A percentile compares a stretch with the other conserved stretches of the same genome.
Conservation (phyloP, 2,888 invertebrate genomes). For the Podabrus alpinus region DNA sequence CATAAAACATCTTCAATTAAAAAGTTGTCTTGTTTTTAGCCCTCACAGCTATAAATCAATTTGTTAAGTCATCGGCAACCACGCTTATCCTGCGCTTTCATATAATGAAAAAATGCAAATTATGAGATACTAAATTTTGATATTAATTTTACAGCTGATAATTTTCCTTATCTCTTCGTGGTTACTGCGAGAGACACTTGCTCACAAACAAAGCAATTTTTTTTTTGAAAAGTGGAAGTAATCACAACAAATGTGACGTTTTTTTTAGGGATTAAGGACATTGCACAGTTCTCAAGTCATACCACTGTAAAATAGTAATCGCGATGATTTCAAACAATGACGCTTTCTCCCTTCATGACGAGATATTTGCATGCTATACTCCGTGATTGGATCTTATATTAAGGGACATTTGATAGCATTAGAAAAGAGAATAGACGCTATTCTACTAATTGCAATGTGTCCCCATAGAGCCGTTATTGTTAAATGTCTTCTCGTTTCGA, state of each 20-base stretch:
- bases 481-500: conserved; percentile 31
- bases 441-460: conserved; percentile 37
- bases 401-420: conserved; percentile 38
- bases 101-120: conserved; percentile 25
- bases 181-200: background rate
- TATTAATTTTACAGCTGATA: background rate
- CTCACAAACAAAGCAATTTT: background rate
- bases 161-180: background rate
- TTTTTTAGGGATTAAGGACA: background rate
- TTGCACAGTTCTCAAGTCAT: background rate
- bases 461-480: conserved; percentile 36
- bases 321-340: conserved; percentile 13
- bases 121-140: background rate
- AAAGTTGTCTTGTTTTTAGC: conserved; percentile 27
- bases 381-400: conserved; percentile 38
- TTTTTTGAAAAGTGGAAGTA: background rate
- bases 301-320: background rate
- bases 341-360: conserved; percentile 24
- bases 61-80: conserved; percentile 30
- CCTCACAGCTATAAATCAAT: conserved; percentile 27
- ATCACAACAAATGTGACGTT: background rate
- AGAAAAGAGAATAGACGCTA: conserved; percentile 34
- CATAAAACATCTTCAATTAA: conserved; percentile 31
- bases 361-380: conserved; percentile 37
- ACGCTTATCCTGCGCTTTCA: conserved; percentile 5